Evolutionary conservation across 2,888 invertebrate species (phyloP).

Genomic region (Chouioia cunea): DNA sequence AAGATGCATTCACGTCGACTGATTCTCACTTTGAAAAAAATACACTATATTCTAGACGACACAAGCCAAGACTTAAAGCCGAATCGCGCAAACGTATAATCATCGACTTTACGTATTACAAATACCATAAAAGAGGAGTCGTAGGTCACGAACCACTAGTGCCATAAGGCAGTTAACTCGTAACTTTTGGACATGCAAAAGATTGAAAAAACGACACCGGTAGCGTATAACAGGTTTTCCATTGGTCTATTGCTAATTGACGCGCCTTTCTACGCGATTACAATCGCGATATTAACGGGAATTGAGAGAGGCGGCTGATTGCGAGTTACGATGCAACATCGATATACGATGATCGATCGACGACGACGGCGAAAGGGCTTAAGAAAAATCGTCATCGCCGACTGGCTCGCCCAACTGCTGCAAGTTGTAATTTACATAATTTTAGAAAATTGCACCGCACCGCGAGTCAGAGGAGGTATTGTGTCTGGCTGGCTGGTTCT

Average conservation of each 20-base stretch:
- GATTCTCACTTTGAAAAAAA: slow-evolving; percentile 5
- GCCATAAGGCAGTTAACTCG: background rate
- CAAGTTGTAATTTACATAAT: slow-evolving; percentile 36
- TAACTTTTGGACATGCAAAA: background rate
- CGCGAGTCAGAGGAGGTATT: too few relatives aligned
- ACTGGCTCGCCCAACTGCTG: too few relatives aligned
- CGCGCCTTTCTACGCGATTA: slow-evolving; percentile 5
- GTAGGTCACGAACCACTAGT: slow-evolving; percentile 19
- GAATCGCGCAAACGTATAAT: slow-evolving; percentile 28
- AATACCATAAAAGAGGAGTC: background rate
- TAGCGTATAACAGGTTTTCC: slow-evolving; percentile 6
- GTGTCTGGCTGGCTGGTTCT: too few relatives aligned
- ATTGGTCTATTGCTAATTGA: slow-evolving; percentile 19
- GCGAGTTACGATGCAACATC: background rate
- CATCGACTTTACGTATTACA: background rate
- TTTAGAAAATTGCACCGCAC: slow-evolving; percentile 31
- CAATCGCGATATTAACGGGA: slow-evolving; percentile 17
- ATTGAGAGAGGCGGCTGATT: slow-evolving; percentile 18
- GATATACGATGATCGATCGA: slow-evolving; percentile 8
- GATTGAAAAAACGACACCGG: slow-evolving; percentile 19
- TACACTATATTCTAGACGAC: background rate
- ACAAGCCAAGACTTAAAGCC: background rate
- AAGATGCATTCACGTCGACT: slow-evolving; percentile 7
- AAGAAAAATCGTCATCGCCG: too few relatives aligned
- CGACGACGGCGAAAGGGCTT: too few relatives aligned